These are phyloP conservation scores for Oppia nitens DNA, from an alignment of 1,140 invertebrate species.

Conservation along the genomic window DNA sequence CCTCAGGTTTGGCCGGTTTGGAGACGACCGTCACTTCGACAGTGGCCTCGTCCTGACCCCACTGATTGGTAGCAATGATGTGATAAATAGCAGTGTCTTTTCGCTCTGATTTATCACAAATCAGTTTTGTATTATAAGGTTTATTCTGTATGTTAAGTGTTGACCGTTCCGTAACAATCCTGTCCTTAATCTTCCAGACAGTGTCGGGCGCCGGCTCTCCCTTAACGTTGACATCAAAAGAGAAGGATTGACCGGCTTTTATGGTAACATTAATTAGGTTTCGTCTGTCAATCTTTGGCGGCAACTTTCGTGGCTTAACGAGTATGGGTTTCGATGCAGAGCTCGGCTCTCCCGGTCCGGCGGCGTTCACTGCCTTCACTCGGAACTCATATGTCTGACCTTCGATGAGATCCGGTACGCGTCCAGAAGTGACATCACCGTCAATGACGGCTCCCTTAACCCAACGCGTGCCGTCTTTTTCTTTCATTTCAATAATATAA, in stretches of 20 bases:
- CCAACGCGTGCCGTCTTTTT: slow-evolving; percentile 71
- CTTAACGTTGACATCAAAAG: slow-evolving; percentile 76
- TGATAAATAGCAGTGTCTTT: slow-evolving; percentile 84
- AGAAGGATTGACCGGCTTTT: slow-evolving; percentile 57
- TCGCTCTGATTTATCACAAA: slow-evolving; percentile 40
- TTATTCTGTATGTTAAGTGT: slow-evolving; percentile 41
- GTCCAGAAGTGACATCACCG: slow-evolving; percentile 45
- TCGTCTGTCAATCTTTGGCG: slow-evolving; percentile 84
- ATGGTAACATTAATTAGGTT: slow-evolving; percentile 61
- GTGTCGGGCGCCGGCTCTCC: slow-evolving; percentile 93
- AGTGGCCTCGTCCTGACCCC: slow-evolving; percentile 70
- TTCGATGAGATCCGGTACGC: slow-evolving; percentile 73
- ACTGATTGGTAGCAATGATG: slow-evolving; percentile 67
- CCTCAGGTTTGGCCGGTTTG: slow-evolving; percentile 63
- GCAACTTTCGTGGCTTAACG: slow-evolving; percentile 71
- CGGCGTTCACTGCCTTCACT: slow-evolving; percentile 54
- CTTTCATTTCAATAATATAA: slow-evolving; percentile 50
- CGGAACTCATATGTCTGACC: slow-evolving; percentile 93
- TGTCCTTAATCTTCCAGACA: slow-evolving; percentile 61
- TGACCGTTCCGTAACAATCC: slow-evolving; percentile 43
- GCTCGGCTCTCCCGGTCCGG: slow-evolving; percentile 56
- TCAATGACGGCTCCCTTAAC: slow-evolving; percentile 63
- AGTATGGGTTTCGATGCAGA: slow-evolving; percentile 51
- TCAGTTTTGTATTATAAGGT: slow-evolving; percentile 62
- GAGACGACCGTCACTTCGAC: slow-evolving; percentile 79